A percentile compares a stretch with the other conserved stretches of the same genome.
Evolutionary conservation across 2,797 vertebrate genomes (phyloP).

Genomic region (Phataginus tricuspis): DNA sequence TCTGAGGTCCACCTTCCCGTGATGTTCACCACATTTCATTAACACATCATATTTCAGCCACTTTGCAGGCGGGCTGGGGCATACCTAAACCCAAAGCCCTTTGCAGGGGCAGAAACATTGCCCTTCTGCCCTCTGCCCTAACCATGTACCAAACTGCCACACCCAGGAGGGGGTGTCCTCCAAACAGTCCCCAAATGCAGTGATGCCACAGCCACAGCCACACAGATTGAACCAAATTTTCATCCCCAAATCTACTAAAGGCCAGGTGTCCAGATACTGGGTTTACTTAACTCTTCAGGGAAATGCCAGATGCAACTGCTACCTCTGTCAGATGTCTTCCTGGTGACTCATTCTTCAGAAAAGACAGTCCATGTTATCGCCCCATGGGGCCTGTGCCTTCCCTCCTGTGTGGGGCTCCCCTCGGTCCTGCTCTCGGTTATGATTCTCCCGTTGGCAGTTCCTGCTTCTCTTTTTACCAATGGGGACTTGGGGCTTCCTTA

Average conservation of each 20-base stretch:
- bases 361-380: not conserved
- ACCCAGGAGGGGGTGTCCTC: not conserved
- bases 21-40: not conserved
- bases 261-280: not conserved
- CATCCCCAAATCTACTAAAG: not conserved
- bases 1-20: too few species aligned
- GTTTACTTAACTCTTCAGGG: not conserved
- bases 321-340: too few species aligned
- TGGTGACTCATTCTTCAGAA: not conserved
- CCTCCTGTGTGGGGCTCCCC: not conserved
- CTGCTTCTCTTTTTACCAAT: not conserved
- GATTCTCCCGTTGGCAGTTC: not conserved
- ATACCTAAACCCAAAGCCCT: too few species aligned
- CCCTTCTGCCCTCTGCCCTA: not conserved
- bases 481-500: not conserved
- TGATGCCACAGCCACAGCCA: too few species aligned
- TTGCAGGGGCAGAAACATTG: not conserved
- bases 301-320: not conserved
- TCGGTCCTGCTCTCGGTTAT: not conserved
- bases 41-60: not conserved
- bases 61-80: not conserved
- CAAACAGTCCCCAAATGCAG: not conserved
- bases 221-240: not conserved
- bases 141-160: not conserved
- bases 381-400: too few species aligned